Percentiles rank a stretch among this genome's conserved stretches.
Evolutionary conservation across 1,140 invertebrate species (phyloP).

Genomic region (Drosophila nigrodunni): DNA sequence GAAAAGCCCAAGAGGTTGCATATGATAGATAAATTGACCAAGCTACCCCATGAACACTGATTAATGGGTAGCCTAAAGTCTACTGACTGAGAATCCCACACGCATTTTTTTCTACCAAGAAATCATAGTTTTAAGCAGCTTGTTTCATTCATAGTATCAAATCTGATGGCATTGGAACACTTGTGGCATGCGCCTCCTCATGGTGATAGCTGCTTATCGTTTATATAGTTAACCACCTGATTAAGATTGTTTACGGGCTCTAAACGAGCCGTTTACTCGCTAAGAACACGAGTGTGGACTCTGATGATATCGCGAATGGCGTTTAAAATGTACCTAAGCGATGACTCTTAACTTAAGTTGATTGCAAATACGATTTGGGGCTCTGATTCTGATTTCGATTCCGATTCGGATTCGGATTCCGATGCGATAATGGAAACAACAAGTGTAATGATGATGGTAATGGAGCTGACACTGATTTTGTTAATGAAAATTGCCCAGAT

Average conservation of each 20-base stretch:
- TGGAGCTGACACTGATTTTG: neutral
- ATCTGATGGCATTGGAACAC: conserved; percentile 6
- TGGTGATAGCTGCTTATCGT: conserved; percentile 12
- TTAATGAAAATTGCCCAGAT: neutral
- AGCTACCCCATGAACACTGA: no score
- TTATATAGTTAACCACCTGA: conserved; percentile 9
- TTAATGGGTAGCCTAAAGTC: no score
- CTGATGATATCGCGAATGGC: neutral
- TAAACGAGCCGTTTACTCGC: neutral
- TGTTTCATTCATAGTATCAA: neutral
- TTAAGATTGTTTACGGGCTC: conserved; percentile 8
- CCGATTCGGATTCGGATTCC: neutral
- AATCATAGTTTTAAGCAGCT: no score
- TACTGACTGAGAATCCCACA: no score
- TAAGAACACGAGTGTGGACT: no score
- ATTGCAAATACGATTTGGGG: neutral
- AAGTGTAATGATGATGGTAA: neutral
- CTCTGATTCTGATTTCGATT: neutral
- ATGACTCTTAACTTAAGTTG: neutral
- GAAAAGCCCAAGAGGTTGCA: no score
- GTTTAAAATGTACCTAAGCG: neutral
- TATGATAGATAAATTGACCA: no score
- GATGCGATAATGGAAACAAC: neutral
- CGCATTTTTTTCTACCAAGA: no score
- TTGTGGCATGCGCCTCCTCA: conserved; percentile 10